phyloP scores from a whole-genome alignment of 1,140 invertebrate species.

The Venturia canescens region DNA sequence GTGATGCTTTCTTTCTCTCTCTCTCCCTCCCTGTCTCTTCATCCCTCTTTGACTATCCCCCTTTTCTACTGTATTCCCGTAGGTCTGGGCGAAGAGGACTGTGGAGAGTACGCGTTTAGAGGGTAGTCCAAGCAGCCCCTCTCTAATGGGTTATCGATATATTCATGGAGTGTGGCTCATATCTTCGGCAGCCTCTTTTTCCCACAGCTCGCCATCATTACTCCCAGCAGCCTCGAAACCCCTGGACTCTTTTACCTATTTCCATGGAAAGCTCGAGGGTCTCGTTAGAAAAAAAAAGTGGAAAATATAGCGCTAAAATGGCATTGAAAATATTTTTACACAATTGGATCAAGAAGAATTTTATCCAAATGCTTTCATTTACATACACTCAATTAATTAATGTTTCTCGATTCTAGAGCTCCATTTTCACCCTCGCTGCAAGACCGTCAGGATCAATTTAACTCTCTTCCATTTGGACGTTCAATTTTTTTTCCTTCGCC shows the following conservation, averaged over 20 bases:
- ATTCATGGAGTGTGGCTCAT: constrained; percentile 66
- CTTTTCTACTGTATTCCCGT: not conserved
- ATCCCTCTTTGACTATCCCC: not conserved
- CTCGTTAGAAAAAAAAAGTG: too few relatives aligned
- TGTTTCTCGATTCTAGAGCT: too few relatives aligned
- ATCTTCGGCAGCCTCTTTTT: constrained; percentile 59
- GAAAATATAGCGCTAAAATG: not conserved
- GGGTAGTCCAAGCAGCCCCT: constrained; percentile 22
- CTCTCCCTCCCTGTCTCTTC: not conserved
- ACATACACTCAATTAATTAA: too few relatives aligned
- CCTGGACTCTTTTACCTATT: constrained; percentile 30
- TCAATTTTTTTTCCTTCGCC: not conserved
- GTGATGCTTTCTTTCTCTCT: not conserved
- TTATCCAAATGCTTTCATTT: too few relatives aligned
- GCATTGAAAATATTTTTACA: not conserved
- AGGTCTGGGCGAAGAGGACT: not conserved
- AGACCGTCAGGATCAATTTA: too few relatives aligned
- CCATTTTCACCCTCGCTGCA: too few relatives aligned
- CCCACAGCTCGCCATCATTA: constrained; percentile 42
- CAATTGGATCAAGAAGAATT: too few relatives aligned
- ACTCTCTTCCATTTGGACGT: not conserved
- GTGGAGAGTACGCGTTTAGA: not conserved
- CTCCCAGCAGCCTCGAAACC: constrained; percentile 23
- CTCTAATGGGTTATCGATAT: constrained; percentile 73
- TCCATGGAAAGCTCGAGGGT: not conserved